phyloP scores from a whole-genome alignment of 2,113 vertebrate genomes.

The Phalacrocorax pelagicus region DNA sequence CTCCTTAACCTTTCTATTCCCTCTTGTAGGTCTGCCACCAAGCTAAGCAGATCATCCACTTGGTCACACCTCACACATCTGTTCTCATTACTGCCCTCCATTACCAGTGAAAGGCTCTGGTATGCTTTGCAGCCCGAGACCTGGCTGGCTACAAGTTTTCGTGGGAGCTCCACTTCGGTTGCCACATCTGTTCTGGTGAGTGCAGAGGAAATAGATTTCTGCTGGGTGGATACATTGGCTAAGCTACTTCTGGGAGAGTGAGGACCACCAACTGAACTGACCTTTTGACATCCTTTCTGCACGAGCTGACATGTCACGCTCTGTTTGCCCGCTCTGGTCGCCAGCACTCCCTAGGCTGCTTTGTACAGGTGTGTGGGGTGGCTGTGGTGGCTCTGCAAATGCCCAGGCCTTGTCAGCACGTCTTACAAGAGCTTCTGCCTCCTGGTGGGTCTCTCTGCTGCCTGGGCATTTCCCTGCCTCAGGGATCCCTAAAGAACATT shows the following conservation, averaged over 20 bases:
- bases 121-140: not conserved
- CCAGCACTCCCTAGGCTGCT: not conserved
- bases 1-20: not conserved
- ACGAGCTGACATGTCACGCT: rapidly evolving
- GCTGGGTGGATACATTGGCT: not conserved
- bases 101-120: no score
- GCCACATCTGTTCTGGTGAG: not conserved
- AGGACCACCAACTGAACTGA: not conserved
- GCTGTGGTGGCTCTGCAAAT: not conserved
- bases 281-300: not conserved
- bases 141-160: no score
- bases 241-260: no score
- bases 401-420: not conserved
- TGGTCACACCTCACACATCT: no score
- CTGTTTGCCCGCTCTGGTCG: not conserved
- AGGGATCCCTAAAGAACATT: not conserved
- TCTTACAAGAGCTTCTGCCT: rapidly evolving
- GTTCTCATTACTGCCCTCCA: not conserved
- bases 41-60: not conserved
- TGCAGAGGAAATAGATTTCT: not conserved
- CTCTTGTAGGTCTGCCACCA: not conserved
- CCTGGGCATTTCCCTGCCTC: not conserved
- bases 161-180: not conserved
- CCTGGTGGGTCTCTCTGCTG: no score
- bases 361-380: not conserved